Conservation (phyloP, 2,797 vertebrate genomes). For the Squalus acanthias region DNA sequence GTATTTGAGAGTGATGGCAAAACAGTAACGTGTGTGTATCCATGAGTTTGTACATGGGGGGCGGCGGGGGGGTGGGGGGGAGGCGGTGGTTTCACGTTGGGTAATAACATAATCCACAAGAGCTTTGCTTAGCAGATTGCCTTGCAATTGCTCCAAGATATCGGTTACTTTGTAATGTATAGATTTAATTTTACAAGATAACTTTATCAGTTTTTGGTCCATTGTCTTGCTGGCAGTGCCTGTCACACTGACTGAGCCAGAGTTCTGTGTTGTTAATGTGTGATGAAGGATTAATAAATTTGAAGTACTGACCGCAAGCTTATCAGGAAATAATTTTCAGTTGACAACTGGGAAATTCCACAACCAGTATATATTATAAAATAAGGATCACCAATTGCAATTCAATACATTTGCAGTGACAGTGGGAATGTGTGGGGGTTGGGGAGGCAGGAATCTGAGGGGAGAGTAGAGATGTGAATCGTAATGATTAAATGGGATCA, state of each 20-base stretch:
- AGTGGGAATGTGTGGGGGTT: not conserved
- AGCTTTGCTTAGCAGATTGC: not conserved
- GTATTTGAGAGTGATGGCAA: not conserved
- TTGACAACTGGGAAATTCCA: not conserved
- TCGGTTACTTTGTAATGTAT: not conserved
- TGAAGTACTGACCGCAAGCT: not conserved
- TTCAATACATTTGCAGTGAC: not conserved
- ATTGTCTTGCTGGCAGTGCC: not conserved
- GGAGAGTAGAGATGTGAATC: not conserved
- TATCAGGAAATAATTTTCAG: not conserved
- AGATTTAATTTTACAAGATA: not conserved
- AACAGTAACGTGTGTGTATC: not conserved
- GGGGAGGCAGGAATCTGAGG: not conserved
- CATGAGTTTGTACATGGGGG: not conserved
- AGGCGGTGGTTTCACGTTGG: not conserved
- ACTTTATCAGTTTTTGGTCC: not conserved
- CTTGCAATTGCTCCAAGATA: not conserved
- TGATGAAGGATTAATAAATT: constrained; percentile 14
- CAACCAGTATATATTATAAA: not conserved
- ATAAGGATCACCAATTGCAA: not conserved
- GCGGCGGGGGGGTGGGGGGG: too few relatives aligned
- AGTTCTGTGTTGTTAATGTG: not conserved
- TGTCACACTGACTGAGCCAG: not conserved
- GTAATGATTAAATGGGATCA: not conserved
- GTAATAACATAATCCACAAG: not conserved